phyloP scores from a whole-genome alignment of 2,888 invertebrate species.

The Xestia ashworthii region DNA sequence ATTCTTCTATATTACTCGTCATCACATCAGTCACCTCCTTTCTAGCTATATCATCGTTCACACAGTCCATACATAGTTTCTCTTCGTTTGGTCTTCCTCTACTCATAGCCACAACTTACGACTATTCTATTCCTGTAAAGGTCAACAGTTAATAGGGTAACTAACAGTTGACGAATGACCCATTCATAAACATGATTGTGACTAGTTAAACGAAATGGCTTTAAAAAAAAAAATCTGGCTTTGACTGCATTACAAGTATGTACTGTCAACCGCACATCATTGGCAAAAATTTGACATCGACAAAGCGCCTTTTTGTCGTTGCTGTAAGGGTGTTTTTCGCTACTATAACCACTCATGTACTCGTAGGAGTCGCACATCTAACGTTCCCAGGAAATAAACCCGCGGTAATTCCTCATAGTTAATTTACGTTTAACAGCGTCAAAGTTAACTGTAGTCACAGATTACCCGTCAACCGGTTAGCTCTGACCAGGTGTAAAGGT shows the following conservation, averaged over 20 bases:
- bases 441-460: slow-evolving; percentile 56
- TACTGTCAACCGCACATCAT: neutral
- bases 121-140: too few relatives aligned
- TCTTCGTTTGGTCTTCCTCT: too few relatives aligned
- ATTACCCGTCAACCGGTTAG: slow-evolving; percentile 52
- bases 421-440: slow-evolving; percentile 40
- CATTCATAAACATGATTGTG: too few relatives aligned
- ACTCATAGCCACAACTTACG: too few relatives aligned
- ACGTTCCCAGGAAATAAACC: slow-evolving; percentile 17
- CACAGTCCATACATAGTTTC: too few relatives aligned
- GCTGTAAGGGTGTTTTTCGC: neutral
- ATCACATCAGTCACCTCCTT: too few relatives aligned
- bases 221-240: neutral
- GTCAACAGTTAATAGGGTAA: too few relatives aligned
- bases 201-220: too few relatives aligned
- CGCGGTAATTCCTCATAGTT: slow-evolving; percentile 21
- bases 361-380: neutral
- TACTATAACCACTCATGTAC: neutral
- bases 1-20: too few relatives aligned
- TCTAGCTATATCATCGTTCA: too few relatives aligned
- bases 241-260: neutral
- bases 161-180: too few relatives aligned
- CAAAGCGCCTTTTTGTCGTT: neutral
- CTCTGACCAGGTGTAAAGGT: slow-evolving; percentile 46
- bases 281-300: neutral